These are phyloP conservation scores for Nycteola revayana DNA, from an alignment of 2,888 invertebrate genomes.

Conservation along the genomic window DNA sequence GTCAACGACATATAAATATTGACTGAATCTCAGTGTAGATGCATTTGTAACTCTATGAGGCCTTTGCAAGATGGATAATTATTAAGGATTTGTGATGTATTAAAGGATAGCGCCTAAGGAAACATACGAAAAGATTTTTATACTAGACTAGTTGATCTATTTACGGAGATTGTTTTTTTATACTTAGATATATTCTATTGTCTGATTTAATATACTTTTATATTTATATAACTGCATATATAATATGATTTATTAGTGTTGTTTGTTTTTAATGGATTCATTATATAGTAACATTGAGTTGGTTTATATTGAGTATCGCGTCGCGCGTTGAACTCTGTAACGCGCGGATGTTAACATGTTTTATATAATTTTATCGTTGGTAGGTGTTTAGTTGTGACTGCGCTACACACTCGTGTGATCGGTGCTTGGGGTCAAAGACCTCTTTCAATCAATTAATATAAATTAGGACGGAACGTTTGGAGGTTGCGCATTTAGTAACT, in stretches of 20 bases:
- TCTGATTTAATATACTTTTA: slow-evolving; percentile 81
- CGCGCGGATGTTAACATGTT: slow-evolving; percentile 63
- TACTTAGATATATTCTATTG: slow-evolving; percentile 82
- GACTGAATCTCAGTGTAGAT: slow-evolving; percentile 83
- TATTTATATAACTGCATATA: slow-evolving; percentile 76
- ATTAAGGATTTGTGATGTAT: slow-evolving; percentile 82
- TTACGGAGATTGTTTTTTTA: slow-evolving; percentile 83
- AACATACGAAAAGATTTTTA: slow-evolving; percentile 83
- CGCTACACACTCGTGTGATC: slow-evolving; percentile 38
- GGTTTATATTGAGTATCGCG: slow-evolving; percentile 61
- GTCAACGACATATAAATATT: slow-evolving; percentile 82
- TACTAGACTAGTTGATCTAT: slow-evolving; percentile 82
- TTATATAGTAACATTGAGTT: slow-evolving; percentile 67
- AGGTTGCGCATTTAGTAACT: slow-evolving; percentile 80
- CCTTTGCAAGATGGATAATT: slow-evolving; percentile 82
- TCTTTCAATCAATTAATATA: slow-evolving; percentile 70
- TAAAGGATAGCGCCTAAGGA: slow-evolving; percentile 83
- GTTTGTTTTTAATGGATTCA: slow-evolving; percentile 80
- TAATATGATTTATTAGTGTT: slow-evolving; percentile 81
- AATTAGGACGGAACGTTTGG: slow-evolving; percentile 71
- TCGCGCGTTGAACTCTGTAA: slow-evolving; percentile 40
- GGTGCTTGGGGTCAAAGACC: slow-evolving; percentile 75
- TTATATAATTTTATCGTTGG: slow-evolving; percentile 72
- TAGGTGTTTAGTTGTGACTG: slow-evolving; percentile 64
- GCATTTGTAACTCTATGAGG: slow-evolving; percentile 83